Evolutionary conservation across 1,140 invertebrate genomes (phyloP).

Genomic region (Panagrolaimus sp.): DNA sequence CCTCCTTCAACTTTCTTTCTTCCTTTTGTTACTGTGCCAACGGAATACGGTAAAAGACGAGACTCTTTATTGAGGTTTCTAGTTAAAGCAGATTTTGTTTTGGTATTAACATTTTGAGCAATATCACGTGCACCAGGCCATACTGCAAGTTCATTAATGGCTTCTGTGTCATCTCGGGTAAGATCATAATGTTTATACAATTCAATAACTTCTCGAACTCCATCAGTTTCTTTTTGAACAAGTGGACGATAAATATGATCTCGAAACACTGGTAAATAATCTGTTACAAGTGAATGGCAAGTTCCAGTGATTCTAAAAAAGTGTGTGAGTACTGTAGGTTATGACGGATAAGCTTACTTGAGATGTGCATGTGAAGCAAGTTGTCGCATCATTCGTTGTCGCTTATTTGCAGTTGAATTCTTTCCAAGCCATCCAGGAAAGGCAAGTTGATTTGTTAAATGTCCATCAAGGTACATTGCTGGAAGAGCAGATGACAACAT

Average conservation of each 20-base stretch:
- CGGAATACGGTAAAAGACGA: conserved; percentile 69
- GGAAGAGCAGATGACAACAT: conserved; percentile 85
- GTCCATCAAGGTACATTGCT: conserved; percentile 75
- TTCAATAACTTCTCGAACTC: conserved; percentile 68
- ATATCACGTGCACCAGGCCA: conserved; percentile 77
- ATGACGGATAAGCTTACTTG: conserved; percentile 64
- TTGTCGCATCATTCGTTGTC: conserved; percentile 75
- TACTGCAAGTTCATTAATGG: conserved; percentile 73
- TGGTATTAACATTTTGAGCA: conserved; percentile 67
- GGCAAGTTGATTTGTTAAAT: conserved; percentile 71
- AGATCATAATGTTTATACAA: conserved; percentile 76
- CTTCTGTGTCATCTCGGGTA: conserved; percentile 82
- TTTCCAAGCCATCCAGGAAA: conserved; percentile 94
- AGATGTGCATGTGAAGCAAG: conserved; percentile 74
- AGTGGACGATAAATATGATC: conserved; percentile 64
- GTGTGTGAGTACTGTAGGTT: background rate
- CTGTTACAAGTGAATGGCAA: conserved; percentile 40
- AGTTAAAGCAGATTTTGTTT: conserved; percentile 86
- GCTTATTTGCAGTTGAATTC: conserved; percentile 77
- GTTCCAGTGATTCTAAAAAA: conserved; percentile 48
- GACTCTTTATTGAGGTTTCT: conserved; percentile 80
- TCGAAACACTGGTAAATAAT: conserved; percentile 46
- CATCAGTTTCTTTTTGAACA: conserved; percentile 68
- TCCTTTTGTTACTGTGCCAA: conserved; percentile 4
- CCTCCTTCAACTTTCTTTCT: conserved; percentile 3